phyloP scores from a whole-genome alignment of 2,797 vertebrate species.

The Acipenser oxyrinchus region DNA sequence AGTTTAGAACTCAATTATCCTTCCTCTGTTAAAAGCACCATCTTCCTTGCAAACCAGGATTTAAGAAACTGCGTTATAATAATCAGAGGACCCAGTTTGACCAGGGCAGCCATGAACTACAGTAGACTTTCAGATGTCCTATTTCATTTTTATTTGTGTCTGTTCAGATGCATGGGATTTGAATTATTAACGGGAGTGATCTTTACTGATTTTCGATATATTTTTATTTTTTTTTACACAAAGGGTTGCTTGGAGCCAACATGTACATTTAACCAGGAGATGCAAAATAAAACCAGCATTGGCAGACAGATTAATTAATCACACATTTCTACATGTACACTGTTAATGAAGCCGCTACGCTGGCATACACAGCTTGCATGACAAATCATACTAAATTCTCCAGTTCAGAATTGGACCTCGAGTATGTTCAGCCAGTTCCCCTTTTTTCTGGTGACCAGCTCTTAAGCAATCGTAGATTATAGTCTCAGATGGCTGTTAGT shows the following conservation, averaged over 20 bases:
- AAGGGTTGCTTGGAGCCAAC: slow-evolving; percentile 17
- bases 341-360: no score
- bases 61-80: no score
- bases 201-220: slow-evolving; percentile 36
- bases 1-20: not conserved
- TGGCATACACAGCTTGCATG: no score
- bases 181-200: slow-evolving; percentile 60
- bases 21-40: no score
- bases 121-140: not conserved
- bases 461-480: no score
- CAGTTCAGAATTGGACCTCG: no score
- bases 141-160: slow-evolving; percentile 50
- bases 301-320: slow-evolving; percentile 39
- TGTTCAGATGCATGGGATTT: slow-evolving; percentile 51
- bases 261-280: slow-evolving; percentile 35
- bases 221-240: slow-evolving; percentile 10
- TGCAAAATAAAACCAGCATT: slow-evolving; percentile 51
- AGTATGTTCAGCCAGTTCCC: no score
- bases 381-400: no score
- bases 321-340: not conserved
- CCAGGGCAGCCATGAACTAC: not conserved
- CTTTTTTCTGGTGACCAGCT: no score
- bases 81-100: no score
- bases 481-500: no score
- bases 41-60: no score